Base-by-base conservation (phyloP, 2,113 vertebrate genomes). In the Cyphomyrus discorhynchus region DNA sequence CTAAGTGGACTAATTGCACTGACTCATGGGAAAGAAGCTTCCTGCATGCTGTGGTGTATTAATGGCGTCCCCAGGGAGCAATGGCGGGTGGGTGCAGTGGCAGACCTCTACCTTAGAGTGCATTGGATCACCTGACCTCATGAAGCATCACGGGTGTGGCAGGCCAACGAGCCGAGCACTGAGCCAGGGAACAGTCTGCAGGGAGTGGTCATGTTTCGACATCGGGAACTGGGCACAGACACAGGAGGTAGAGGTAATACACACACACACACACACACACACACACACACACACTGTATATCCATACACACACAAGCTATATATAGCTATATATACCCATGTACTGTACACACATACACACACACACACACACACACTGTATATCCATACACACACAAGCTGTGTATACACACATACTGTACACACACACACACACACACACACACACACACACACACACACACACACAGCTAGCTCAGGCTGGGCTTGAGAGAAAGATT, bases 1-100 rank as follows among this genome's bases (percentile, higher is more conserved):
- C 70, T 52, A 42, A 89, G 27, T 58, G 42, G 39, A 17, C 56
- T 90, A 88, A 62, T 83, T 88, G 70, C 89, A 89, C 91, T 91
- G 93, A 93, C 91, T 93, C 92, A 93, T 92, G 56, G 56, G 66
- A 66, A 88, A 87, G 89, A 87, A 91, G 91, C 47, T 62, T 89
- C 50, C 56, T 87, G 91, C 56, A 82, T 86, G 5, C 74, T 86
- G 90, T 91, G 47, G 50, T 35, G 27, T 31, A 39, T 87, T 87
- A 87, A 87, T 47, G 11, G 50, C 13, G 1, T 31, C 49, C 49
- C 27, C 15, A 39, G 82, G 39, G 82, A 66, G 74, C 7, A 0
- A 35, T 1, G 47, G 24, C 0, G 45, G 24, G 45, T 9, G 2
- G n/a, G 45, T 49, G 24, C 0, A 5, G 46, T 3, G 46, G 45